Percentiles rank a stretch among this genome's conserved stretches.
Conservation (phyloP, 2,113 vertebrate genomes). For the Plecotus auritus region DNA sequence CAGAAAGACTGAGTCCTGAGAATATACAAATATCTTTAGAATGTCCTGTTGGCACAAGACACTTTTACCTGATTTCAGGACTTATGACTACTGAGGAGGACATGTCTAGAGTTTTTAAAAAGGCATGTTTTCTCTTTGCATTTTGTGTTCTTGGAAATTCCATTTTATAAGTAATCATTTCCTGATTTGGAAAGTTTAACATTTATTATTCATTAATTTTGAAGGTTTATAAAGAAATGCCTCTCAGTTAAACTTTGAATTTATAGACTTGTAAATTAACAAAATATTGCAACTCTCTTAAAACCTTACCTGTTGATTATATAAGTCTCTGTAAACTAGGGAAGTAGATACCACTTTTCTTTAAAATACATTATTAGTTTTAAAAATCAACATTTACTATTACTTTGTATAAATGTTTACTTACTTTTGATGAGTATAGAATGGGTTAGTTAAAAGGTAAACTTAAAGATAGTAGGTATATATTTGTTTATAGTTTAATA, state of each 20-base stretch:
- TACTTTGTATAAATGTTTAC: not conserved
- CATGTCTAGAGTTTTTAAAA: not conserved
- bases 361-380: not conserved
- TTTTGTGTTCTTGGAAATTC: not conserved
- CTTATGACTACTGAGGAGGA: not conserved
- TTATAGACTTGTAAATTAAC: not conserved
- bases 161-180: conserved; percentile 13
- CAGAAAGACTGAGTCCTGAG: not conserved
- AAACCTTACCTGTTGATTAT: not conserved
- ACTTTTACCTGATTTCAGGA: not conserved
- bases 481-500: not conserved
- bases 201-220: not conserved
- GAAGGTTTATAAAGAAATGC: not conserved
- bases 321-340: not conserved
- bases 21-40: not conserved
- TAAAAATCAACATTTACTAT: not conserved
- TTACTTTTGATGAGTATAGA: not conserved
- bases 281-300: not conserved
- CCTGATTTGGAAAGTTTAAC: not conserved
- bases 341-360: not conserved
- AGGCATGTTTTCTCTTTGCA: not conserved
- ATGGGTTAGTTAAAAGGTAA: not conserved
- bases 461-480: not conserved
- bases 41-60: not conserved
- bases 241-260: not conserved